phyloP scores from a whole-genome alignment of 2,888 invertebrate species.

The Andrena haemorrhoa region DNA sequence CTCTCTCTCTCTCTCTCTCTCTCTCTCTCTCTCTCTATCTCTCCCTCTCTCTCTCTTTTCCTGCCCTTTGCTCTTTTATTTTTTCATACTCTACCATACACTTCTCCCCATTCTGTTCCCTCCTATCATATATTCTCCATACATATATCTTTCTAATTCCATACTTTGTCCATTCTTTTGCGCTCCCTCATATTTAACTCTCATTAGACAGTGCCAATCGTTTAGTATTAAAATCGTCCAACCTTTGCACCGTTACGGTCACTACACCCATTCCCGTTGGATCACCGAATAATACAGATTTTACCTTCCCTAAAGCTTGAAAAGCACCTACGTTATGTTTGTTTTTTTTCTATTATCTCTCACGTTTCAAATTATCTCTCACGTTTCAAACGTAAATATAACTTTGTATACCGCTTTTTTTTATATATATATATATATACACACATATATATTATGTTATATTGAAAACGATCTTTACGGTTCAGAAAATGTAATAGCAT shows the following conservation, averaged over 20 bases:
- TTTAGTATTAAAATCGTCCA: constrained; percentile 67
- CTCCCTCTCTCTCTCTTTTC: constrained; percentile 54
- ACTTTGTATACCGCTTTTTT: constrained; percentile 53
- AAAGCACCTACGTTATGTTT: constrained; percentile 64
- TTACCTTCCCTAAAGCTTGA: constrained; percentile 63
- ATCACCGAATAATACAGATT: constrained; percentile 66
- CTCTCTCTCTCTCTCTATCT: constrained; percentile 32
- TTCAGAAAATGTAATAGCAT: constrained; percentile 57
- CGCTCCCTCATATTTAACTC: constrained; percentile 60
- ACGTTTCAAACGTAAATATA: constrained; percentile 45
- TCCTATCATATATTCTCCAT: constrained; percentile 62
- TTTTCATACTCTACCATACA: constrained; percentile 53
- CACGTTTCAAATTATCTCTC: constrained; percentile 51
- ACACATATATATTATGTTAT: constrained; percentile 14
- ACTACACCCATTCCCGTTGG: constrained; percentile 74
- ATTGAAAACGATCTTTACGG: constrained; percentile 60
- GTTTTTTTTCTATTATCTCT: constrained; percentile 24
- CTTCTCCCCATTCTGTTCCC: constrained; percentile 55
- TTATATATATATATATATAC: constrained; percentile 7
- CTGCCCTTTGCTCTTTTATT: constrained; percentile 58
- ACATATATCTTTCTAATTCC: constrained; percentile 55
- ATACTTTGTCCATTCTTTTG: constrained; percentile 58
- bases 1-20: constrained; percentile 62
- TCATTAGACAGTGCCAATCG: constrained; percentile 69
- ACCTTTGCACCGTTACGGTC: constrained; percentile 68